A percentile compares a stretch with the other conserved stretches of the same genome.
Evolutionary conservation across 2,797 vertebrate species (phyloP).

Genomic region (Trichosurus vulpecula): DNA sequence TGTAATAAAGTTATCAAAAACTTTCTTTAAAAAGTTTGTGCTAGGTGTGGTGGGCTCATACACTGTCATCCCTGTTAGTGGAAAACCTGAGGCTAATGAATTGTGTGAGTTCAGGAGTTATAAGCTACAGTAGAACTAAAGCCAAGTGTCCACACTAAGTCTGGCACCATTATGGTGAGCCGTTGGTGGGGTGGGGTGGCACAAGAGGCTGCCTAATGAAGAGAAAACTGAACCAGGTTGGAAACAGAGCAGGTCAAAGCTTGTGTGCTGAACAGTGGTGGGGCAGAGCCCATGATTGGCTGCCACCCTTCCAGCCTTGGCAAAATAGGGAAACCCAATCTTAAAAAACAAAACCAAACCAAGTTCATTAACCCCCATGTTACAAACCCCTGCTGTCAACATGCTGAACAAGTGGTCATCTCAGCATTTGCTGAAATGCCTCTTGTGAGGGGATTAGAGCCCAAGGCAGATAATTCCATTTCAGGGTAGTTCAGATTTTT

Average conservation of each 20-base stretch:
- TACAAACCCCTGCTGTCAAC: neutral
- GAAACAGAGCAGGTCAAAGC: neutral
- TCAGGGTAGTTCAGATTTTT: neutral
- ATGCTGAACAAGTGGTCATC: neutral
- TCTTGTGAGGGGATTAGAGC: neutral
- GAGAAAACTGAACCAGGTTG: neutral
- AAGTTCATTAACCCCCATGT: neutral
- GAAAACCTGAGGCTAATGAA: neutral
- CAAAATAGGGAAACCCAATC: neutral
- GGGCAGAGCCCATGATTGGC: neutral
- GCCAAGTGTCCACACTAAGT: neutral
- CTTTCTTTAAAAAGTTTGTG: neutral
- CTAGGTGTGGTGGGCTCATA: neutral
- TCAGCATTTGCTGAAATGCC: neutral
- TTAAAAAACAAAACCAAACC: neutral
- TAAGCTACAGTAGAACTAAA: neutral
- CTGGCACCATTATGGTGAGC: neutral
- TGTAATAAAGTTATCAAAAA: neutral
- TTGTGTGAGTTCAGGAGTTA: neutral
- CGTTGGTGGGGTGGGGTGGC: neutral
- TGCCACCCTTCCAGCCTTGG: neutral
- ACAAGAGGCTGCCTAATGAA: neutral
- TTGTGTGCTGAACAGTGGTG: neutral
- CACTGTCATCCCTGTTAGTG: neutral
- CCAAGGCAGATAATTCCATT: neutral